Evolutionary conservation across 2,113 vertebrate species (phyloP).

Genomic region (Jaculus jaculus): DNA sequence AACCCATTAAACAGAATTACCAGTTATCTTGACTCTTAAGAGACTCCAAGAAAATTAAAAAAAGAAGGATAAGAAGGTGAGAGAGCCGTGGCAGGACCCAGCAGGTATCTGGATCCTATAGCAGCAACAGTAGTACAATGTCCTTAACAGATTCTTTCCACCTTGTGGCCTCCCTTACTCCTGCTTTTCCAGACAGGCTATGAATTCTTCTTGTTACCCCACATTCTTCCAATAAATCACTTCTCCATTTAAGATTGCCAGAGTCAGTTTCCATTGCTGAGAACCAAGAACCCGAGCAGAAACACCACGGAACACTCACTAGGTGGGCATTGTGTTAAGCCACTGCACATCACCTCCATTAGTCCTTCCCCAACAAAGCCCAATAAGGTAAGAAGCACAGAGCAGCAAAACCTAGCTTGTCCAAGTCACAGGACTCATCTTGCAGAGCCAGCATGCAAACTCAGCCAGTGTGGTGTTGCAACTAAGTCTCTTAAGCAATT

Average conservation of each 20-base stretch:
- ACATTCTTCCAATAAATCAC: neutral
- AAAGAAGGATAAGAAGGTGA: neutral
- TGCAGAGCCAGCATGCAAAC: neutral
- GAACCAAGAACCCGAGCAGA: neutral
- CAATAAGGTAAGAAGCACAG: neutral
- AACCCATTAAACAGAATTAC: neutral
- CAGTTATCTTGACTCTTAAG: neutral
- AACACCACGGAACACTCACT: neutral
- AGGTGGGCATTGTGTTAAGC: neutral
- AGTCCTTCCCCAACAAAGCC: neutral
- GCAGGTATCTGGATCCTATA: neutral
- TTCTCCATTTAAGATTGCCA: slow-evolving; percentile 14
- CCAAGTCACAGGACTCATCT: neutral
- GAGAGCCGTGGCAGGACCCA: neutral
- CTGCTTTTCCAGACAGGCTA: slow-evolving; percentile 21
- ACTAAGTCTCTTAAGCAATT: neutral
- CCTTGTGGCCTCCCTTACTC: neutral
- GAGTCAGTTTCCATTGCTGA: neutral
- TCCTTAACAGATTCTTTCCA: slow-evolving; percentile 18
- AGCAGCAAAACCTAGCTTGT: neutral
- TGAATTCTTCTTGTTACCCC: neutral
- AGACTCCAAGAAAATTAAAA: neutral
- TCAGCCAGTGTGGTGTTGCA: neutral
- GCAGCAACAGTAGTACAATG: neutral
- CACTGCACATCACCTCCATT: neutral